These are phyloP conservation scores for Anolis carolinensis DNA, from an alignment of 2,113 vertebrate species.

Conservation along the genomic window DNA sequence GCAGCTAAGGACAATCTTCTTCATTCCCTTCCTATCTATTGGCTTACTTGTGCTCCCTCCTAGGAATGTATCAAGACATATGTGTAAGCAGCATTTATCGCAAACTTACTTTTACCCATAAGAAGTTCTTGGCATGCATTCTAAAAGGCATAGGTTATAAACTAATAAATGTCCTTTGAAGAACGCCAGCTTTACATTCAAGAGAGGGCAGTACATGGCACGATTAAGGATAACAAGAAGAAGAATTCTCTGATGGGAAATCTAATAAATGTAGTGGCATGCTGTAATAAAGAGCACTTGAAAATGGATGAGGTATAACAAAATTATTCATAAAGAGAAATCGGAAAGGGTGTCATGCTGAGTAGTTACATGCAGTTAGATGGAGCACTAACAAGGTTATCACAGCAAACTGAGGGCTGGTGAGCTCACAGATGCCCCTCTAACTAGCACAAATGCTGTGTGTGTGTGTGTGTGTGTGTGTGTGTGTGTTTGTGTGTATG, in stretches of 20 bases:
- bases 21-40: neutral
- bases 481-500: too few species aligned
- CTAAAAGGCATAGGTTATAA: constrained; percentile 67
- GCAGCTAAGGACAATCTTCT: neutral
- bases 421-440: constrained; percentile 72
- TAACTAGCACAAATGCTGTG: constrained; percentile 70
- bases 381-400: constrained; percentile 80
- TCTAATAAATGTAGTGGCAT: constrained; percentile 77
- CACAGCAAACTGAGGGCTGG: constrained; percentile 71
- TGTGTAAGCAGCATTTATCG: constrained; percentile 47
- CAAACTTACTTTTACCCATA: constrained; percentile 58
- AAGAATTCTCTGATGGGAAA: constrained; percentile 77
- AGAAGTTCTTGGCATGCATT: constrained; percentile 70
- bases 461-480: constrained; percentile 19
- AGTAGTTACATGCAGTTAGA: constrained; percentile 79
- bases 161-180: constrained; percentile 68
- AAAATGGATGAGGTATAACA: constrained; percentile 83
- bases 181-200: constrained; percentile 66
- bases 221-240: constrained; percentile 77
- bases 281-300: constrained; percentile 78
- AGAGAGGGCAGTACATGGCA: constrained; percentile 67
- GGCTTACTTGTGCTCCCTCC: neutral
- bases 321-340: constrained; percentile 87
- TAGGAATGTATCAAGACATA: neutral
- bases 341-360: constrained; percentile 77